These are phyloP conservation scores for Cromileptes altivelis DNA, from an alignment of 2,113 vertebrate genomes.

Conservation along the genomic window DNA sequence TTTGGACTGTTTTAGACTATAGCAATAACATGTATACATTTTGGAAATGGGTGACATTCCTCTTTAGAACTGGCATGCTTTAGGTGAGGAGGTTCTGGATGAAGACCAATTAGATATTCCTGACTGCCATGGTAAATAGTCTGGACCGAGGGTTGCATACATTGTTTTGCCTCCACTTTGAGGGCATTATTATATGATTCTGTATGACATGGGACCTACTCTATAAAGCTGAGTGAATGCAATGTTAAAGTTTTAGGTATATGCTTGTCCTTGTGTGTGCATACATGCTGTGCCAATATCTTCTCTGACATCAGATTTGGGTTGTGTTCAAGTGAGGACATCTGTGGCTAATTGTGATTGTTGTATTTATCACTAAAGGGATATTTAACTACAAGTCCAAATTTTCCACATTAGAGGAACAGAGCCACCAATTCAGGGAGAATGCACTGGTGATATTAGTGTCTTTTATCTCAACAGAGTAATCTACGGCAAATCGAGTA, in stretches of 20 bases:
- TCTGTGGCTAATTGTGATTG: no score
- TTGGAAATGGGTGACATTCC: no score
- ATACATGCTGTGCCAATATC: neutral
- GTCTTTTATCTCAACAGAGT: neutral
- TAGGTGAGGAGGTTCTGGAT: no score
- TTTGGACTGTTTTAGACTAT: no score
- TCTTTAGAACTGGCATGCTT: no score
- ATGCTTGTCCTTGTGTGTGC: neutral
- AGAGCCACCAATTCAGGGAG: neutral
- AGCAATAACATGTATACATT: no score
- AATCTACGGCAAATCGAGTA: no score
- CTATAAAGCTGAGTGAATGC: neutral
- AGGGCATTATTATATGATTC: neutral
- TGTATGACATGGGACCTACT: neutral
- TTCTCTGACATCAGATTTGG: neutral
- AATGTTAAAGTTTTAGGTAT: neutral
- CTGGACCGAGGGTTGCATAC: no score
- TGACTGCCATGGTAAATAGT: no score
- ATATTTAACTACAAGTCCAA: neutral
- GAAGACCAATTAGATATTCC: no score
- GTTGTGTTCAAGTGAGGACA: neutral
- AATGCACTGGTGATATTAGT: neutral
- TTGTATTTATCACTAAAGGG: no score
- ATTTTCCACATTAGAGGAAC: neutral
- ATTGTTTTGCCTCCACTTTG: no score